Base-by-base conservation (phyloP, 2,113 vertebrate species). In the Gracilinanus agilis region DNA sequence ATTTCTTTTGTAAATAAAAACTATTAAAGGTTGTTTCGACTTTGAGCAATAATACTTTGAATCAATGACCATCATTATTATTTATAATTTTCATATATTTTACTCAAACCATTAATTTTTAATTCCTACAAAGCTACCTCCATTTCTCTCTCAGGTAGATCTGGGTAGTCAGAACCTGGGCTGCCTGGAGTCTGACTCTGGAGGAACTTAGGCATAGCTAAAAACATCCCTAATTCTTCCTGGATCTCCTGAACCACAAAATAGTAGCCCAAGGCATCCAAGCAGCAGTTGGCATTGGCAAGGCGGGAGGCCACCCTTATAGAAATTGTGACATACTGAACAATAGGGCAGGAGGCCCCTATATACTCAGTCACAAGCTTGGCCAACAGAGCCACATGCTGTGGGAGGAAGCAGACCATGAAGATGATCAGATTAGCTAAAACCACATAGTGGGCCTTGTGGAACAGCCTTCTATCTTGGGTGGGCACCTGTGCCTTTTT, bases 211-310 rank as follows among this genome's bases (percentile, higher is more conserved):
- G 96, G 83, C 44, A 40, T 94, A 0, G n/a, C 24, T 44, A 94
- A 95, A 97, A 97, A 0, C 93, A 97, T 91, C 44, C 91, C 94
- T 44, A 55, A 91, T 58, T 90, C 55, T 58, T 97, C 97, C 88
- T 98, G 97, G 54, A 98, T 98, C 89, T 98, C 98, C 58, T 95
- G 95, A 91, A 93, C 98, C 55, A 98, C 97, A 24, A 98, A 98
- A 55, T 98, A 98, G 97, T 98, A 98, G 29, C 96, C 97, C 88
- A 98, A 75, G 53, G 98, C 97, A 55, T 98, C 98, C 89, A 98
- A 94, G 92, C 97, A 98, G 88, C 98, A 98, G 97, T 98, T 98
- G 0, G 92, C 97, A 83, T 97, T 98, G 61, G 98, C 96, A 0
- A 98, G 61, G 89, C 96, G 92, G 0, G 96, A 97, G 34, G 98